phyloP scores from a whole-genome alignment of 2,113 vertebrate species.

The Neomonachus schauinslandi region DNA sequence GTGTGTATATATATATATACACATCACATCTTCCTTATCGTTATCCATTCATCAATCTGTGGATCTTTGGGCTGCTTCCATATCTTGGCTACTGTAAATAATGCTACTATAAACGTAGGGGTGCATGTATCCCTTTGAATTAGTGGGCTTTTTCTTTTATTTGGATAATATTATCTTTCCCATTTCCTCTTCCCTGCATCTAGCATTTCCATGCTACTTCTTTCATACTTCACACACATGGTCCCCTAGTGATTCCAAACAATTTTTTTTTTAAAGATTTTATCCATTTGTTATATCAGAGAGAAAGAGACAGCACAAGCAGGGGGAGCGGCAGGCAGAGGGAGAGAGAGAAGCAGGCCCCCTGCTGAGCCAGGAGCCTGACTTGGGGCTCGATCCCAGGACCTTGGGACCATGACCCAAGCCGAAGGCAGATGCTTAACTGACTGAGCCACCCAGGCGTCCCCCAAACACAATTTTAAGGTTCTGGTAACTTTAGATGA shows the following conservation, averaged over 20 bases:
- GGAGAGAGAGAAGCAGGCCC: neutral
- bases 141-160: neutral
- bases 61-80: neutral
- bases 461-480: neutral
- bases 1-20: neutral
- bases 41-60: neutral
- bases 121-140: neutral
- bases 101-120: neutral
- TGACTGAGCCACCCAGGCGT: too few species aligned
- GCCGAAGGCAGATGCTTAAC: too few species aligned
- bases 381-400: neutral
- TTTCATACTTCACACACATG: neutral
- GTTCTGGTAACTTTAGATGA: neutral
- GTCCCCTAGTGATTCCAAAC: neutral
- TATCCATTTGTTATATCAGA: neutral
- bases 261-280: neutral
- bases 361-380: neutral
- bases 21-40: neutral
- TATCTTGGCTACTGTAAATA: neutral
- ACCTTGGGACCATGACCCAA: neutral
- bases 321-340: neutral
- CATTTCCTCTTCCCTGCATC: constrained; percentile 27
- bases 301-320: neutral
- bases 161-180: constrained; percentile 35
- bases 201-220: constrained; percentile 22